Conservation (phyloP, 92 coral and sea anemone genomes). For the Palythoa grandiflora region DNA sequence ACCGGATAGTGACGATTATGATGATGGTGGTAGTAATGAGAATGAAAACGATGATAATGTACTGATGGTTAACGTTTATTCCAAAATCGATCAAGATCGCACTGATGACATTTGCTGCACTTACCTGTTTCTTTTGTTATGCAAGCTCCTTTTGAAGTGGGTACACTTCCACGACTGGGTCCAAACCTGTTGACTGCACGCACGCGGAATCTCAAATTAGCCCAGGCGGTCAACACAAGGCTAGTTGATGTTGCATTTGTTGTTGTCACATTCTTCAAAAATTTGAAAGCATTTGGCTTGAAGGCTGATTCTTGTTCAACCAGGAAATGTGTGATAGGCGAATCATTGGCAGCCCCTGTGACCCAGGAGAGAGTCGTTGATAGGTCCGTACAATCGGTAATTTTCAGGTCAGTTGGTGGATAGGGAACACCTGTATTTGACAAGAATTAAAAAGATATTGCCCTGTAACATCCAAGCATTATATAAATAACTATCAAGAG, state of each 20-base stretch:
- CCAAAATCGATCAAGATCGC: not conserved
- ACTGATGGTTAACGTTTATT: no score
- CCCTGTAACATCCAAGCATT: no score
- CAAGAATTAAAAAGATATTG: not conserved
- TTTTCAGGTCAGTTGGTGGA: constrained; percentile 64
- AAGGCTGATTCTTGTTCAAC: constrained; percentile 75
- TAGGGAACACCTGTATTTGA: constrained; percentile 59
- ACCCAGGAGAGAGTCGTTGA: constrained; percentile 77
- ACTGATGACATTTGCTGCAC: not conserved
- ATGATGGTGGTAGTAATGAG: no score
- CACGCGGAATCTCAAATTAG: constrained; percentile 78
- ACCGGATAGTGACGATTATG: no score
- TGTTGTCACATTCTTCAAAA: constrained; percentile 58
- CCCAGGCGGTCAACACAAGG: constrained; percentile 71
- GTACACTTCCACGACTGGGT: constrained; percentile 77
- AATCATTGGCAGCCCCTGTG: constrained; percentile 59
- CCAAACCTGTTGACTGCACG: constrained; percentile 85
- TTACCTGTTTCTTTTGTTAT: constrained; percentile 61
- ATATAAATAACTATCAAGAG: no score
- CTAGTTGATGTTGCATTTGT: constrained; percentile 39
- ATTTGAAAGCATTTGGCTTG: constrained; percentile 52
- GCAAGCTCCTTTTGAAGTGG: constrained; percentile 72
- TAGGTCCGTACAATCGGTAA: constrained; percentile 59
- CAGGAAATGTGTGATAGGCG: constrained; percentile 77
- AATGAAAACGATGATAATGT: no score